Conservation (phyloP, 2,113 vertebrate genomes). For the Vombatus ursinus region DNA sequence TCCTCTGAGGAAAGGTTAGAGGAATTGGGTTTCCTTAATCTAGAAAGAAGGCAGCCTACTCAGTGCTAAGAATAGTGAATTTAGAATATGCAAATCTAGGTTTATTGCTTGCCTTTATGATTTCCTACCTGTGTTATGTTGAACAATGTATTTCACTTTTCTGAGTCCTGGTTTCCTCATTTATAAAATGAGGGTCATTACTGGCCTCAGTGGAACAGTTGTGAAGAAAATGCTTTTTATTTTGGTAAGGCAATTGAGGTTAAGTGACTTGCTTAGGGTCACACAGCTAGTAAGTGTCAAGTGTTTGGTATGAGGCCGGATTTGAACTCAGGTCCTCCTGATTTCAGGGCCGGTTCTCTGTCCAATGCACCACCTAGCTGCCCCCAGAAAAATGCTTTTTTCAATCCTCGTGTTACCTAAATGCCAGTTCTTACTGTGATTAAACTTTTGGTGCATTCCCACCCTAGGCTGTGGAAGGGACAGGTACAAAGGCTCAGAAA, state of each 20-base stretch:
- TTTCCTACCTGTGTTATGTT: not conserved
- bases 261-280: too few species aligned
- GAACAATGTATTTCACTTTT: not conserved
- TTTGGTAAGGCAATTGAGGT: too few species aligned
- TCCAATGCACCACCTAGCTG: too few species aligned
- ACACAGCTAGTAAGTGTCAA: too few species aligned
- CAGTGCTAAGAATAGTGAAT: not conserved
- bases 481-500: not conserved
- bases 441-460: not conserved
- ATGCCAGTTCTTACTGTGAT: not conserved
- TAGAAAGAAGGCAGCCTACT: not conserved
- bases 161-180: not conserved
- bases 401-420: not conserved
- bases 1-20: not conserved
- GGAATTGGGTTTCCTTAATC: not conserved
- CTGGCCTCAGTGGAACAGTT: not conserved
- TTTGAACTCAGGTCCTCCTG: too few species aligned
- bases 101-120: not conserved
- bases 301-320: too few species aligned
- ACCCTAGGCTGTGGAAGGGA: not conserved
- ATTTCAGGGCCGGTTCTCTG: too few species aligned
- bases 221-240: not conserved
- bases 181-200: not conserved
- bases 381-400: not conserved
- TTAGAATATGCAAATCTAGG: not conserved